A percentile compares a stretch with the other conserved stretches of the same genome.
phyloP scores from a whole-genome alignment of 2,888 invertebrate species.

The Epirrhoe tristata region DNA sequence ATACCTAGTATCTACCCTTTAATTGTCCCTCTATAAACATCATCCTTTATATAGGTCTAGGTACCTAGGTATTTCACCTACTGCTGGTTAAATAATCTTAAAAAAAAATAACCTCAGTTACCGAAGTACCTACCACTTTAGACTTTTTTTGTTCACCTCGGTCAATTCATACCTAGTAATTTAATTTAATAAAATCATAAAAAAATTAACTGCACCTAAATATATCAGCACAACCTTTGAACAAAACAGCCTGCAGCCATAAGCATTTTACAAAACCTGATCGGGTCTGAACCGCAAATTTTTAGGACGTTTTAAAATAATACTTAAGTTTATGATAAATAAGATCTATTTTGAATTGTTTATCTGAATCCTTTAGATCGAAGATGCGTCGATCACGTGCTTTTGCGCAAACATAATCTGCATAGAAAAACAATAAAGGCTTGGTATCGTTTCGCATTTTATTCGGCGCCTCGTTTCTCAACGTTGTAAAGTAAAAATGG shows the following conservation, averaged over 20 bases:
- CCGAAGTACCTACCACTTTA: no score
- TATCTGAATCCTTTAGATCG: slow-evolving; percentile 45
- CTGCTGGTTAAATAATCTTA: no score
- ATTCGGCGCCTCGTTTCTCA: slow-evolving; percentile 29
- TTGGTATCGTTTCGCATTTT: slow-evolving; percentile 32
- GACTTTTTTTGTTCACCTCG: no score
- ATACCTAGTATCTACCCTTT: no score
- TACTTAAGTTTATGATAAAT: not conserved
- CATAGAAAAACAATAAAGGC: slow-evolving; percentile 54
- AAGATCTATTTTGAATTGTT: slow-evolving; percentile 3
- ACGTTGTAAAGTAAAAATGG: slow-evolving; percentile 5
- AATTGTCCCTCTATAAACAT: no score
- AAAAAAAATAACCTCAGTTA: no score
- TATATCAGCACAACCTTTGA: not conserved
- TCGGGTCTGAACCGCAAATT: not conserved
- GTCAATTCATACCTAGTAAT: no score
- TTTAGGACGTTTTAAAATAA: not conserved
- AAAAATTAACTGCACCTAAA: not conserved
- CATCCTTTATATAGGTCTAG: no score
- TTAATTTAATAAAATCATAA: no score
- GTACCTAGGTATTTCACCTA: no score
- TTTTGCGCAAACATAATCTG: slow-evolving; percentile 57
- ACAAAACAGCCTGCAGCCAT: not conserved
- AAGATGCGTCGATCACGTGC: slow-evolving; percentile 43
- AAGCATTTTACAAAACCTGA: not conserved